phyloP scores from a whole-genome alignment of 2,797 vertebrate species.

The Bryconaethiops microstoma region DNA sequence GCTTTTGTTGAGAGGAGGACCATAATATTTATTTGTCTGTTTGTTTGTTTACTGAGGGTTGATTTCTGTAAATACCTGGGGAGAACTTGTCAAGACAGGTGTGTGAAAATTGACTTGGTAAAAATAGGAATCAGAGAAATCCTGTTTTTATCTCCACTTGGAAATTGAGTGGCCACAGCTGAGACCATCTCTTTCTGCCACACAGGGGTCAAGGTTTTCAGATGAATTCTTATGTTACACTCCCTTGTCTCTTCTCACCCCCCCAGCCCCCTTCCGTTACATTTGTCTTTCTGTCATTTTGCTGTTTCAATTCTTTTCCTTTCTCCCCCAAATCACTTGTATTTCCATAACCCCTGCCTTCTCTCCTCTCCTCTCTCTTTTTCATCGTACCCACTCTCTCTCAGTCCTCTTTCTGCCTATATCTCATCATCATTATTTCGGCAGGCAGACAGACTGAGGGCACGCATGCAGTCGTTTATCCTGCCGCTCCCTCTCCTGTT shows the following conservation, averaged over 20 bases:
- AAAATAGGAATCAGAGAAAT: conserved; percentile 58
- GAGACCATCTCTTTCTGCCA: conserved; percentile 71
- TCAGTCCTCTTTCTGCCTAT: conserved; percentile 36
- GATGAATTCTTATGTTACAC: conserved; percentile 62
- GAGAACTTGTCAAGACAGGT: neutral
- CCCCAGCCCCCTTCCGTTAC: conserved; percentile 59
- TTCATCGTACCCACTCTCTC: conserved; percentile 52
- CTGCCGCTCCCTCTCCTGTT: conserved; percentile 56
- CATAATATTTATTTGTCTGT: too few relatives aligned
- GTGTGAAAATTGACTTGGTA: conserved; percentile 41
- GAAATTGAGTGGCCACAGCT: conserved; percentile 68
- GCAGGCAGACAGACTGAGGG: conserved; percentile 53
- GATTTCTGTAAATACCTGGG: neutral
- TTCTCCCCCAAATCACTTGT: conserved; percentile 20
- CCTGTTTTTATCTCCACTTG: conserved; percentile 59
- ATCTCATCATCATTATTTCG: conserved; percentile 59
- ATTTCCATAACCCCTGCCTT: conserved; percentile 62
- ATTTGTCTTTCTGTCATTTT: conserved; percentile 20
- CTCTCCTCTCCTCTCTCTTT: conserved; percentile 56
- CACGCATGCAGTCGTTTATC: conserved; percentile 57
- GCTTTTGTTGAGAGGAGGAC: too few relatives aligned
- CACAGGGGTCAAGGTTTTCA: conserved; percentile 65
- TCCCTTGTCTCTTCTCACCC: conserved; percentile 50
- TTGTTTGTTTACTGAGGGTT: too few relatives aligned
- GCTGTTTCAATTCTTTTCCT: conserved; percentile 45